Conservation (phyloP, 1,140 invertebrate species). For the Drosophila sucinea region DNA sequence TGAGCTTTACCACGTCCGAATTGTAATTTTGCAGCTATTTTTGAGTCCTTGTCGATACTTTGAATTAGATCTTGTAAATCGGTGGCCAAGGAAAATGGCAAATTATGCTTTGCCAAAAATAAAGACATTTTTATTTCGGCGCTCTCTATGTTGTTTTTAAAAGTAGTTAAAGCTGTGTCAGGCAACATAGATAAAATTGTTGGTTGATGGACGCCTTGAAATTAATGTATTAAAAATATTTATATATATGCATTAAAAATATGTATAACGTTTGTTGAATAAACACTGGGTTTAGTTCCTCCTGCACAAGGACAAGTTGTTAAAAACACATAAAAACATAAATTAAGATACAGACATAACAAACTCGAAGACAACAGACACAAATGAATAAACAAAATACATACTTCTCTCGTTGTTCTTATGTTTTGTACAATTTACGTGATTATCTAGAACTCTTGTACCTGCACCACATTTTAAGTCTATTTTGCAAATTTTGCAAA, state of each 20-base stretch:
- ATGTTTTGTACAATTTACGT: too few species aligned
- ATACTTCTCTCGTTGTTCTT: too few species aligned
- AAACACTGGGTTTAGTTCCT: background rate
- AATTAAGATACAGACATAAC: constrained; percentile 4
- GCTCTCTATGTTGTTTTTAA: too few species aligned
- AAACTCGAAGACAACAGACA: constrained; percentile 1
- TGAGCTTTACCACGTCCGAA: background rate
- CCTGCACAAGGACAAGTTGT: constrained; percentile 3
- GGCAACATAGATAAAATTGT: too few species aligned
- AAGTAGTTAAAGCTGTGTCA: too few species aligned
- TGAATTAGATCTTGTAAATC: background rate
- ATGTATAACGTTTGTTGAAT: background rate
- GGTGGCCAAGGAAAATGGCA: background rate
- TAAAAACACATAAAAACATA: constrained; percentile 3
- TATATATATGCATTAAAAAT: too few species aligned
- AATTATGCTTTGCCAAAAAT: constrained; percentile 2
- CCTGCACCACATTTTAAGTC: background rate
- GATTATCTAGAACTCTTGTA: too few species aligned
- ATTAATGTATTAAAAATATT: too few species aligned
- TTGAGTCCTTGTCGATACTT: too few species aligned
- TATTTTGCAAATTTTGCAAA: constrained; percentile 1
- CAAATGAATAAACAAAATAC: constrained; percentile 1
- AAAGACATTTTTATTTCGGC: background rate
- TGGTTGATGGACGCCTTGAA: too few species aligned
- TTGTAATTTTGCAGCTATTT: too few species aligned